phyloP scores from a whole-genome alignment of 1,140 invertebrate genomes.

The Conopomorpha cramerella region DNA sequence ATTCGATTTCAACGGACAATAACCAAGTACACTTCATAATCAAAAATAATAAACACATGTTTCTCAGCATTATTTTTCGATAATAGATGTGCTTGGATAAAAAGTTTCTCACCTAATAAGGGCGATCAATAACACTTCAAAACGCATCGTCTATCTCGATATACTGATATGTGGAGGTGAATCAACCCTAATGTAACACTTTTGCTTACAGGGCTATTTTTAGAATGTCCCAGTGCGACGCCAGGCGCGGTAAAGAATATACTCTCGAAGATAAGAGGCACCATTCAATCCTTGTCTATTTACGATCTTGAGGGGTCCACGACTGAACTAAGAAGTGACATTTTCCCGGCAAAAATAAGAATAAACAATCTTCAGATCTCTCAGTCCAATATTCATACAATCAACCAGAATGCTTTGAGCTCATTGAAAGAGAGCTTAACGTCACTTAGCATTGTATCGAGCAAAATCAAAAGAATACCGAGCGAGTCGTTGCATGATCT shows the following conservation, averaged over 20 bases:
- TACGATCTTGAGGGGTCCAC: constrained; percentile 82
- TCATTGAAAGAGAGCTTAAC: constrained; percentile 74
- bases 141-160: no score
- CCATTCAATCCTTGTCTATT: constrained; percentile 83
- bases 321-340: constrained; percentile 68
- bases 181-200: no score
- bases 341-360: constrained; percentile 68
- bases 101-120: no score
- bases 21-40: no score
- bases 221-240: constrained; percentile 85
- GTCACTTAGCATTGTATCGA: constrained; percentile 79
- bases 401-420: constrained; percentile 73
- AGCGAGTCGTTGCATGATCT: constrained; percentile 77
- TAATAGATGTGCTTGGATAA: no score
- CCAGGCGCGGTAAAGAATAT: constrained; percentile 63
- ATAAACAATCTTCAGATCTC: constrained; percentile 83
- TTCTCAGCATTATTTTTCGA: no score
- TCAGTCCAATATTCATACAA: constrained; percentile 74
- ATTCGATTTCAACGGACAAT: no score
- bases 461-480: constrained; percentile 79
- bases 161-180: neutral
- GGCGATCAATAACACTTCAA: no score
- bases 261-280: constrained; percentile 66
- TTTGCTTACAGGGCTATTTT: constrained; percentile 68
- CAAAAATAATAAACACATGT: no score